phyloP scores from a whole-genome alignment of 2,888 invertebrate genomes.

The Microctonus aethiopoides region DNA sequence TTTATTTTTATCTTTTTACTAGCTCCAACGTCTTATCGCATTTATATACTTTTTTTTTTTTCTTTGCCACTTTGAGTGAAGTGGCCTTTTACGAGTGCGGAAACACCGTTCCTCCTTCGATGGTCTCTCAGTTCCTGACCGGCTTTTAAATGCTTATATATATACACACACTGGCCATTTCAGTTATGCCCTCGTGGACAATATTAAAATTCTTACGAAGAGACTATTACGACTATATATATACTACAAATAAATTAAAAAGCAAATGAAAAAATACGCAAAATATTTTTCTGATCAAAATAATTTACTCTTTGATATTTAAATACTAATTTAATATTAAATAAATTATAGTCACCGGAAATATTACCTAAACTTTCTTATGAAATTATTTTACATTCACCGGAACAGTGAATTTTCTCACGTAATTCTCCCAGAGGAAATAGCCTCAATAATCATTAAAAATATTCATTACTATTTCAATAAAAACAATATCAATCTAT shows the following conservation, averaged over 20 bases:
- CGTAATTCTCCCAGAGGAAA: neutral
- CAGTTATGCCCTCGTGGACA: neutral
- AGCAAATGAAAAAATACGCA: neutral
- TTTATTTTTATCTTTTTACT: neutral
- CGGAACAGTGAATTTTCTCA: slow-evolving; percentile 14
- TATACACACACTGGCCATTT: neutral
- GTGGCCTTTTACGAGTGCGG: slow-evolving; percentile 21
- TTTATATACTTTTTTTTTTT: neutral
- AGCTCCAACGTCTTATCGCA: neutral
- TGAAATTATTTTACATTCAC: slow-evolving; percentile 11
- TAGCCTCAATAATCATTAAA: neutral
- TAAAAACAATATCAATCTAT: neutral
- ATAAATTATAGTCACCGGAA: neutral
- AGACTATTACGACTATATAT: too few species aligned
- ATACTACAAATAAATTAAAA: too few species aligned
- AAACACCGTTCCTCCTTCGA: neutral
- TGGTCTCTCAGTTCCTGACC: neutral
- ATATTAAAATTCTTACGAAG: neutral
- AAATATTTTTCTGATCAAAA: neutral
- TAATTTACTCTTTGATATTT: too few species aligned
- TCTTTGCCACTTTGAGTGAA: slow-evolving; percentile 10
- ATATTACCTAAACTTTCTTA: neutral
- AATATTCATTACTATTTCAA: too few species aligned
- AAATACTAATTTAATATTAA: too few species aligned
- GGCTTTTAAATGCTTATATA: neutral